A percentile compares a stretch with the other conserved stretches of the same genome.
Evolutionary conservation across 1,140 invertebrate species (phyloP).

Genomic region (Sarcophaga bullata): DNA sequence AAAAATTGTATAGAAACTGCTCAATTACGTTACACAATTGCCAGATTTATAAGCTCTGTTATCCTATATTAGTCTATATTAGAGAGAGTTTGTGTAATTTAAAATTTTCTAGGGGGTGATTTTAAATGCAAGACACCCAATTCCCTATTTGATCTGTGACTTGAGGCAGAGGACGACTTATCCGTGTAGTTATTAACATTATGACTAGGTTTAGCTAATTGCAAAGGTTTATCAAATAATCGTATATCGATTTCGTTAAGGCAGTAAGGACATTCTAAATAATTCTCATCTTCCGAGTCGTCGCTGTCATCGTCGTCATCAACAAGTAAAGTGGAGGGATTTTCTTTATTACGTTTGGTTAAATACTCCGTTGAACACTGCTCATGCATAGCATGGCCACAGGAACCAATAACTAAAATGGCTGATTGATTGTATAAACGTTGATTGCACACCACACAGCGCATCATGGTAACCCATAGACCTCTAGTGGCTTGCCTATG

Average conservation of each 20-base stretch:
- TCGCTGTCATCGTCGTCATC: neutral
- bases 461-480: slow-evolving; percentile 58
- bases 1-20: no score
- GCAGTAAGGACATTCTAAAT: slow-evolving; percentile 53
- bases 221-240: slow-evolving; percentile 32
- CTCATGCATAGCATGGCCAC: slow-evolving; percentile 61
- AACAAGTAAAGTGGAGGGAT: neutral
- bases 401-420: slow-evolving; percentile 56
- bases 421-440: slow-evolving; percentile 55
- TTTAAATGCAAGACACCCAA: slow-evolving; percentile 59
- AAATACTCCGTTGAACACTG: slow-evolving; percentile 46
- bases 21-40: no score
- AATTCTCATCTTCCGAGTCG: neutral
- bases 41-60: no score
- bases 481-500: slow-evolving; percentile 53
- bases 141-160: slow-evolving; percentile 44
- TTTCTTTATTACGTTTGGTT: neutral
- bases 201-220: slow-evolving; percentile 53
- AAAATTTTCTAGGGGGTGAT: slow-evolving; percentile 62
- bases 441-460: slow-evolving; percentile 59
- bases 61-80: no score
- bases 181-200: slow-evolving; percentile 41
- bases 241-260: slow-evolving; percentile 22
- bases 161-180: slow-evolving; percentile 31
- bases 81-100: neutral